Evolutionary conservation across 2,888 invertebrate genomes (phyloP), one percentile per base, ranked within the genome.

Genomic region (Zhengitettix transpicula): DNA sequence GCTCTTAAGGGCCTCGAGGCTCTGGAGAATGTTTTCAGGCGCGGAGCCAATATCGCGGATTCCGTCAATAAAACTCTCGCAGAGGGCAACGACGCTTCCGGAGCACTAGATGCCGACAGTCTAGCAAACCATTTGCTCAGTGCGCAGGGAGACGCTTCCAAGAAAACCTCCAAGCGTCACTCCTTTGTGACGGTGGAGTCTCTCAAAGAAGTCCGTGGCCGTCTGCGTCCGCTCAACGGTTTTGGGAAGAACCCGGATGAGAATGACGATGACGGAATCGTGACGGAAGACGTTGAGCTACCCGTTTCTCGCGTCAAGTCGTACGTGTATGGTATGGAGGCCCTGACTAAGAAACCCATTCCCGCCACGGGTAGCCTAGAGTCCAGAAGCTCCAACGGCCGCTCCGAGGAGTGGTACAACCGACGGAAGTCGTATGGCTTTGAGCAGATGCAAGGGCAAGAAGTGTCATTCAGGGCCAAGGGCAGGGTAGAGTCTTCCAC

Each of bases 351-450:
- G 42, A 66, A 68, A 55, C 61, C 67, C 42, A 64, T 67, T 40
- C 63, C 69, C 47, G 74, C 74, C 16, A 76, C 76, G 1, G 76
- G 76, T 10, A 77, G 77, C 65, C 68, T 76, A 47, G 76, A 77
- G 66, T 74, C 75, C 0, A 69, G 74, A 60, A 69, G 66, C 57
- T 75, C 55, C 69, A 76, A 40, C 74, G 76, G 69, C 74, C 74
- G 66, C 73, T 75, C 73, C 71, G 82, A 83, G 65, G 82, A 82
- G 66, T 88, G 87, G 86, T 84, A 83, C 68, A 78, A 81, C 62
- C 76, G 87, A 65, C 76, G 87, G 64, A 88, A 87, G 72, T 87
- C 87, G 16, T 87, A 87, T 68, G 87, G 87, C 60, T 88, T 88
- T 67, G 83, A 83, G 69, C 76, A 77, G 63, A 78, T 80, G 69